A percentile compares a stretch with the other conserved stretches of the same genome.
phyloP scores from a whole-genome alignment of 1,140 invertebrate genomes.

The Heliconius melpomene region DNA sequence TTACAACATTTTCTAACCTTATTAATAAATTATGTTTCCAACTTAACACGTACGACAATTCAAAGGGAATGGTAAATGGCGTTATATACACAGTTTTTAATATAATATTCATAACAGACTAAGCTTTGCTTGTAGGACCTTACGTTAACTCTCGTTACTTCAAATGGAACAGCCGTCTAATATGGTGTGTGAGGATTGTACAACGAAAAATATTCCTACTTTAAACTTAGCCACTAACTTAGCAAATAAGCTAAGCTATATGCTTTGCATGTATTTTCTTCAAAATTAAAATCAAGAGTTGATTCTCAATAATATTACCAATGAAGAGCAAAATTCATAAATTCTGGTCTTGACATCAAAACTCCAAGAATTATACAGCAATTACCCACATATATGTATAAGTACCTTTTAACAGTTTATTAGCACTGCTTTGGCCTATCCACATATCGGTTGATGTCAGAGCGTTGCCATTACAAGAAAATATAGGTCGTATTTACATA shows the following conservation, averaged over 20 bases:
- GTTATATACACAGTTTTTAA: constrained; percentile 51
- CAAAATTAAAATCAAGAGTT: too few species aligned
- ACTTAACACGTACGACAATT: constrained; percentile 33
- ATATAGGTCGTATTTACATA: constrained; percentile 50
- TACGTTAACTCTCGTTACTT: neutral
- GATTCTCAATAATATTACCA: too few species aligned
- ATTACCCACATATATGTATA: neutral
- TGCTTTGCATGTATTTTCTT: too few species aligned
- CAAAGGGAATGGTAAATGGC: constrained; percentile 62
- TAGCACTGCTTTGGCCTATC: neutral
- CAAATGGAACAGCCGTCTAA: neutral
- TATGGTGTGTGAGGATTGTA: neutral
- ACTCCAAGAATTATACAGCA: too few species aligned
- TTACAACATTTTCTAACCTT: constrained; percentile 31
- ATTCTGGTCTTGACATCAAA: too few species aligned
- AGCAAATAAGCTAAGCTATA: too few species aligned
- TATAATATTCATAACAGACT: constrained; percentile 59
- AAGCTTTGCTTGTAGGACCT: constrained; percentile 21
- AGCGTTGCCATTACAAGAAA: constrained; percentile 33
- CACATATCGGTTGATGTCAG: constrained; percentile 25
- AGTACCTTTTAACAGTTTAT: neutral
- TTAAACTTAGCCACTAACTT: too few species aligned
- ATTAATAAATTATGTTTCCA: constrained; percentile 36
- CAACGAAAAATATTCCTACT: neutral
- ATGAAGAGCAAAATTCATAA: too few species aligned